Conservation (phyloP, 2,888 invertebrate species). For the Caenorhabditis sp. region DNA sequence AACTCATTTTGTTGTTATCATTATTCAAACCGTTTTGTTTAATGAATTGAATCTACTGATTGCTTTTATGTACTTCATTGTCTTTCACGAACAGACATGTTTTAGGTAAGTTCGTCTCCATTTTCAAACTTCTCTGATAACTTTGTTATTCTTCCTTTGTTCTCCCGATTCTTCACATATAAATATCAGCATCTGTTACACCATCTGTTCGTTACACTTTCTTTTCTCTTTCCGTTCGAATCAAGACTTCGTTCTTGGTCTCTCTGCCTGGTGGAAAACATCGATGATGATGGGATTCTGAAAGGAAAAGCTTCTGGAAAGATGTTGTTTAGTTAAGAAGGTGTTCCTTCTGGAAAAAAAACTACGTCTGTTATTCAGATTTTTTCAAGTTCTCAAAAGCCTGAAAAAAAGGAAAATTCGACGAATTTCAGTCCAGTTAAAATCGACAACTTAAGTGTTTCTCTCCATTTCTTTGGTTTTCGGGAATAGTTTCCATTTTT, state of each 20-base stretch:
- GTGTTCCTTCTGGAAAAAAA: too few relatives aligned
- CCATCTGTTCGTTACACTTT: slow-evolving; percentile 18
- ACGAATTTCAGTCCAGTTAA: too few relatives aligned
- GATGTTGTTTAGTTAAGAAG: too few relatives aligned
- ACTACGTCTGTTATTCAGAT: too few relatives aligned
- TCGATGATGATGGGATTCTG: too few relatives aligned
- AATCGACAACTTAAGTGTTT: too few relatives aligned
- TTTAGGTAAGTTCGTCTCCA: not conserved
- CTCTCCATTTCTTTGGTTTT: too few relatives aligned
- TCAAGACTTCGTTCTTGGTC: slow-evolving; percentile 5
- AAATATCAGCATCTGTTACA: slow-evolving; percentile 23
- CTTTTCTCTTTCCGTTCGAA: slow-evolving; percentile 13
- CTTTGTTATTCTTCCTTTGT: slow-evolving; percentile 23
- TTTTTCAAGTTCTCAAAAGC: too few relatives aligned
- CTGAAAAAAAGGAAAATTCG: too few relatives aligned
- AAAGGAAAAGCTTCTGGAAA: not conserved
- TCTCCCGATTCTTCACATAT: slow-evolving; percentile 7
- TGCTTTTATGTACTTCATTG: not conserved
- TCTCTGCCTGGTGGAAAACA: not conserved
- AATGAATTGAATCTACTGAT: slow-evolving; percentile 4
- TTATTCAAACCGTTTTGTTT: not conserved
- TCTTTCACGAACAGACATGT: not conserved
- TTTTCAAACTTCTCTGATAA: slow-evolving; percentile 1
- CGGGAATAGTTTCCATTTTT: too few relatives aligned
- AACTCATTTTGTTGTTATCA: slow-evolving; percentile 9